These are phyloP conservation scores for Lasioglossum vierecki DNA, from an alignment of 2,888 invertebrate species.

Conservation along the genomic window DNA sequence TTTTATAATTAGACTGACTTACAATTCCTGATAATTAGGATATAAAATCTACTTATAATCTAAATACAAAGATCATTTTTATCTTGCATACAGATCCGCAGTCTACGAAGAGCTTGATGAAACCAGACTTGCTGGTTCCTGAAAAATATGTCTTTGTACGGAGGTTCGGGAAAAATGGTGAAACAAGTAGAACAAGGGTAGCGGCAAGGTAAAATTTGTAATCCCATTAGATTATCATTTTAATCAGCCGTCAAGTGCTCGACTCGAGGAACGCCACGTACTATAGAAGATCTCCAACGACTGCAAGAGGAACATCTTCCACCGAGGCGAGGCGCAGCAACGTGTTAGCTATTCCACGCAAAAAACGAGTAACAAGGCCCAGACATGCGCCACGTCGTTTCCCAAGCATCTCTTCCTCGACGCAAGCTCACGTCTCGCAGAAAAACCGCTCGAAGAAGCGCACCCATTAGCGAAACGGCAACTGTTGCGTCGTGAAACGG, in stretches of 20 bases:
- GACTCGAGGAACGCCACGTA: not conserved
- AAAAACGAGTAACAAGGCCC: conserved; percentile 15
- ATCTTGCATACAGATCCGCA: too few species aligned
- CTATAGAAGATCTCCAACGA: not conserved
- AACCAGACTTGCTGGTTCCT: not conserved
- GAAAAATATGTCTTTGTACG: not conserved
- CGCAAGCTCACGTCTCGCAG: conserved; percentile 2
- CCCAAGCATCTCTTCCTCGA: conserved; percentile 3
- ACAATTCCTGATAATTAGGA: too few species aligned
- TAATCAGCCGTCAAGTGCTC: not conserved
- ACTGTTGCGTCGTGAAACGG: not conserved
- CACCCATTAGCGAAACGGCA: conserved; percentile 11
- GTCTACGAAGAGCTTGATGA: not conserved
- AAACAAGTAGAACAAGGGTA: not conserved
- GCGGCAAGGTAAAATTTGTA: not conserved
- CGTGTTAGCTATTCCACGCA: conserved; percentile 11
- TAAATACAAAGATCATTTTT: too few species aligned
- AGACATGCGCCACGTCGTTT: conserved; percentile 17
- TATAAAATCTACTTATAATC: too few species aligned
- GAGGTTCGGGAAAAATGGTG: not conserved
- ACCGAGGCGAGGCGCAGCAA: not conserved
- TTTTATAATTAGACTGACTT: too few species aligned
- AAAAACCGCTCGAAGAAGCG: conserved; percentile 6
- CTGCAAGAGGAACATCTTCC: not conserved
- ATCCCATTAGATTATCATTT: conserved; percentile 1